Conservation (phyloP, 2,113 vertebrate genomes). For the Syngnathus typhle region DNA sequence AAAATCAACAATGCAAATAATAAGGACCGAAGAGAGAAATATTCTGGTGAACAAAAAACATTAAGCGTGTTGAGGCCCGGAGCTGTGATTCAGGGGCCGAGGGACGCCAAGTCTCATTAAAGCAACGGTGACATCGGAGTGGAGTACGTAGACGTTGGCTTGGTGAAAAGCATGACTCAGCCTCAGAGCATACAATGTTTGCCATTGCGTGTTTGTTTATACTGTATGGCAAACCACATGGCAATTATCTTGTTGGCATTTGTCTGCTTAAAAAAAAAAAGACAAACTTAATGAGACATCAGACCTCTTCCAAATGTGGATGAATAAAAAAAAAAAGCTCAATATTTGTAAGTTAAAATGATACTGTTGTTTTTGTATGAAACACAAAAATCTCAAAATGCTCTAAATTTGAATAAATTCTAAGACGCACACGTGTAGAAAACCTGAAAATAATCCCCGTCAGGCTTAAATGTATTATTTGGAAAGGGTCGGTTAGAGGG, state of each 20-base stretch:
- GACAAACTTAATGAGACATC: no score
- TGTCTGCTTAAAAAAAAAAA: no score
- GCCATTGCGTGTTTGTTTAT: background rate
- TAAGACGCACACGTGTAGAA: background rate
- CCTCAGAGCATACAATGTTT: background rate
- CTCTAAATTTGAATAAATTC: background rate
- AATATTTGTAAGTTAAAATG: no score
- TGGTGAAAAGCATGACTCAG: background rate
- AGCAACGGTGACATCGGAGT: constrained; percentile 15
- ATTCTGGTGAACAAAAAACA: no score
- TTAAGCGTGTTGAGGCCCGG: constrained; percentile 5
- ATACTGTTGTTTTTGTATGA: no score
- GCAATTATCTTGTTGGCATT: background rate
- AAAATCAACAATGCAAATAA: no score
- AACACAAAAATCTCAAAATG: no score
- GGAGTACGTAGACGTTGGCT: constrained; percentile 25
- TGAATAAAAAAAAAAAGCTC: no score
- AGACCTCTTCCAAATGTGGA: no score
- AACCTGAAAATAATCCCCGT: constrained; percentile 55
- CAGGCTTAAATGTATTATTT: constrained; percentile 48
- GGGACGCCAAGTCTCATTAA: constrained; percentile 43
- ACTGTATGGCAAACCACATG: background rate
- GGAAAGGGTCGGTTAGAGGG: constrained; percentile 39
- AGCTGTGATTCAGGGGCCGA: constrained; percentile 27
- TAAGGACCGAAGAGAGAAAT: no score